Percentiles rank a stretch among this genome's conserved stretches.
These are phyloP conservation scores for Plebejus argus DNA, from an alignment of 2,888 invertebrate species.

Conservation along the genomic window DNA sequence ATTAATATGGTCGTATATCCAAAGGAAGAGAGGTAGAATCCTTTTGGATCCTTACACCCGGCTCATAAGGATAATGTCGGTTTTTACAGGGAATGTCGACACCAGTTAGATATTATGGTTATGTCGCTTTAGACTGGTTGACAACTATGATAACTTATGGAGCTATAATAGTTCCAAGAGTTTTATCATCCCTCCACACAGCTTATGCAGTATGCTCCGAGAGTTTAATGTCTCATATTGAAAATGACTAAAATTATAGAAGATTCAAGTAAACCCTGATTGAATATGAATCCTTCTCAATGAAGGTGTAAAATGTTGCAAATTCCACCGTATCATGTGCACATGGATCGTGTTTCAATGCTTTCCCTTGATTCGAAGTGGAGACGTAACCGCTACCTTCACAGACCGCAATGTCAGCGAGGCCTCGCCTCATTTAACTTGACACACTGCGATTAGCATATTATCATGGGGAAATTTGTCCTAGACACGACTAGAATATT, in stretches of 20 bases:
- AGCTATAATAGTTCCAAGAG: neutral
- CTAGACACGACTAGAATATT: slow-evolving; percentile 1
- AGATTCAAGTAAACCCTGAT: too few species aligned
- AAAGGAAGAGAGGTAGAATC: neutral
- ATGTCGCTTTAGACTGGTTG: neutral
- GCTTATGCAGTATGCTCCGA: neutral
- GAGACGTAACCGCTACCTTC: slow-evolving; percentile 19
- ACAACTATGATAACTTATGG: neutral
- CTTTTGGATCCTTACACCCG: neutral
- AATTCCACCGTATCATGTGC: neutral
- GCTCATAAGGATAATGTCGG: neutral
- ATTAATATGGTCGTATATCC: neutral
- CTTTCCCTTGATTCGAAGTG: slow-evolving; percentile 6
- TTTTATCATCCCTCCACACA: too few species aligned
- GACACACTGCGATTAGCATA: slow-evolving; percentile 20
- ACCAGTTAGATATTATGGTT: neutral
- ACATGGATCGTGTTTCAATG: slow-evolving; percentile 5
- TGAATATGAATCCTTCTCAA: neutral
- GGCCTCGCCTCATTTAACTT: slow-evolving; percentile 23
- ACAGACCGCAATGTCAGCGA: slow-evolving; percentile 15
- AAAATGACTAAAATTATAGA: too few species aligned
- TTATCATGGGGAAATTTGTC: slow-evolving; percentile 5
- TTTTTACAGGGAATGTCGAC: neutral
- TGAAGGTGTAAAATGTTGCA: neutral
- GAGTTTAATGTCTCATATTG: neutral